Conservation (phyloP, 2,888 invertebrate genomes). For the Tetranychus piercei region DNA sequence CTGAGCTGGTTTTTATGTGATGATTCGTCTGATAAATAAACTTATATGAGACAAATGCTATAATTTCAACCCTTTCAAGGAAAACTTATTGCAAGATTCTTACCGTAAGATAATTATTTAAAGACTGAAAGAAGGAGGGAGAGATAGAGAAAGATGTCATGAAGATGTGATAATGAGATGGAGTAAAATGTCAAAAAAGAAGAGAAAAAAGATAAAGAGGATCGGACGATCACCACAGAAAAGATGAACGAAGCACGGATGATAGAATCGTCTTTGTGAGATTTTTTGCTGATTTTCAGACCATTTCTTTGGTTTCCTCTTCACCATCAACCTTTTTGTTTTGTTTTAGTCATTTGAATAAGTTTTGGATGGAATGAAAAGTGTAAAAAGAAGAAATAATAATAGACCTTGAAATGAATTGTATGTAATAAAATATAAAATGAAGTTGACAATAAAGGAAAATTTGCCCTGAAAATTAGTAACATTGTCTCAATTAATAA, state of each 20-base stretch:
- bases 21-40: not conserved
- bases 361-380: not conserved
- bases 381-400: not conserved
- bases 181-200: not conserved
- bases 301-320: not conserved
- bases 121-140: not conserved
- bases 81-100: not conserved
- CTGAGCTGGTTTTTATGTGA: not conserved
- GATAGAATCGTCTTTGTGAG: not conserved
- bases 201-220: not conserved
- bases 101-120: not conserved
- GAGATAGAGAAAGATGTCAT: not conserved
- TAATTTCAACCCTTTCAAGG: not conserved
- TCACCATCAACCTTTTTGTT: not conserved
- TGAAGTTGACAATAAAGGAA: not conserved
- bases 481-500: not conserved
- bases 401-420: not conserved
- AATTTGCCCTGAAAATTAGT: not conserved
- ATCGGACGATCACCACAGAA: not conserved
- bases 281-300: not conserved
- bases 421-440: not conserved
- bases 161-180: not conserved
- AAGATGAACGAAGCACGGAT: not conserved
- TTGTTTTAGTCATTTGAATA: not conserved
- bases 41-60: not conserved